Conservation (phyloP, 1,140 invertebrate species). For the Armadillidium nasatum region DNA sequence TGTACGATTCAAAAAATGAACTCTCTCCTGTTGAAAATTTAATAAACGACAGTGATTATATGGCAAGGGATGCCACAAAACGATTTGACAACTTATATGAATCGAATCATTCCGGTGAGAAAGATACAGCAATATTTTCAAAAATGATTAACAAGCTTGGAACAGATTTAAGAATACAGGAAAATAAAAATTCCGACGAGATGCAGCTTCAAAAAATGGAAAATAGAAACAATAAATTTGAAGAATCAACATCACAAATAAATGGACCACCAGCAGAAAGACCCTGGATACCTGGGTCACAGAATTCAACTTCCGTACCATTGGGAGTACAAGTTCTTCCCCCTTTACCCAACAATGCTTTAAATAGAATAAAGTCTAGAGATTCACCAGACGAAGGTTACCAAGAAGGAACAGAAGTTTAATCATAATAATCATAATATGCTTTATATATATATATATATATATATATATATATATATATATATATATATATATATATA, state of each 20-base stretch:
- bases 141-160: not conserved
- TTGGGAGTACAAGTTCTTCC: constrained; percentile 38
- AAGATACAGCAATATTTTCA: not conserved
- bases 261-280: constrained; percentile 37
- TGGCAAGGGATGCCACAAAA: constrained; percentile 23
- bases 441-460: not conserved
- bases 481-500: not conserved
- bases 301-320: constrained; percentile 32
- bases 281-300: constrained; percentile 41
- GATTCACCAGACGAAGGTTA: constrained; percentile 87
- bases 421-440: constrained; percentile 24
- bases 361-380: constrained; percentile 48
- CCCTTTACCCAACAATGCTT: constrained; percentile 36
- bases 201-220: not conserved
- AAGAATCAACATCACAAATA: constrained; percentile 33
- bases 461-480: not conserved
- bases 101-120: constrained; percentile 1
- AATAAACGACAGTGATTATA: not conserved
- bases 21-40: not conserved
- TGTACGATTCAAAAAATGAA: not conserved
- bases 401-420: constrained; percentile 63
- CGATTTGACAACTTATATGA: constrained; percentile 27
- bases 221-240: constrained; percentile 21
- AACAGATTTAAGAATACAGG: not conserved
- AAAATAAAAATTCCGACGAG: not conserved